Base-by-base conservation (phyloP, 30 jellyfish, hydroid and myxozoan genomes). In the Pseudorhiza aurosa region DNA sequence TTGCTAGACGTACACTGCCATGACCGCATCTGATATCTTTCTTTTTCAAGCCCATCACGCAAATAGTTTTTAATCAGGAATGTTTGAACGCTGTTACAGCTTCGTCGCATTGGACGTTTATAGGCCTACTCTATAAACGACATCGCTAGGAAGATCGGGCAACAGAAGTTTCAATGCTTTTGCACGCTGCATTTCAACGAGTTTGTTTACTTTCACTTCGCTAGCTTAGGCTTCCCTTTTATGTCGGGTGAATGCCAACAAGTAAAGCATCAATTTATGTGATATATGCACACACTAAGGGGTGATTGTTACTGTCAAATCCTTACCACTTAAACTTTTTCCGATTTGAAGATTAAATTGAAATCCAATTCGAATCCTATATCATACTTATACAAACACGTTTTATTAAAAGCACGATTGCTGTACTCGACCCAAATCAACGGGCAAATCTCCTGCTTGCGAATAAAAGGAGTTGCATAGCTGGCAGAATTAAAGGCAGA, bases 331-430 rank as follows among this genome's bases (percentile, higher is more conserved):
- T 39, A 49, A 36, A 35, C 55, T n/a, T 73, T 73, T 53, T 49
- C 72, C 86, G 86, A 51, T 73, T 37, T 73, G 44, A 55, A 73
- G 86, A 73, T 73, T 73, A 73, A 29, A 19, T 7, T 24, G 42
- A 51, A 73, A 73, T 73, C 86, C 86, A 53, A 73, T 37, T 29
- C 72, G 86, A 64, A 64, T 64, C 77, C 77, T 64, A 64, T 64
- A 33, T 64, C 58, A 64, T 42, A 8, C 77, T 15, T 64, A 42
- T 2, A 58, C 77, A 64, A 64, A 64, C 58, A 64, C 56, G 18
- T 64, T 64, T 30, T 12, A 64, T 64, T 64, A 64, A 64, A 64
- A 40, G 27, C 60, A 42, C 9, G 77, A 31, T 35, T 40, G 24
- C 56, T 30, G 12, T 24, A 42, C 77, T 42, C 50, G 15, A n/a